phyloP scores from a whole-genome alignment of 2,888 invertebrate species.

The Tachina grossa region DNA sequence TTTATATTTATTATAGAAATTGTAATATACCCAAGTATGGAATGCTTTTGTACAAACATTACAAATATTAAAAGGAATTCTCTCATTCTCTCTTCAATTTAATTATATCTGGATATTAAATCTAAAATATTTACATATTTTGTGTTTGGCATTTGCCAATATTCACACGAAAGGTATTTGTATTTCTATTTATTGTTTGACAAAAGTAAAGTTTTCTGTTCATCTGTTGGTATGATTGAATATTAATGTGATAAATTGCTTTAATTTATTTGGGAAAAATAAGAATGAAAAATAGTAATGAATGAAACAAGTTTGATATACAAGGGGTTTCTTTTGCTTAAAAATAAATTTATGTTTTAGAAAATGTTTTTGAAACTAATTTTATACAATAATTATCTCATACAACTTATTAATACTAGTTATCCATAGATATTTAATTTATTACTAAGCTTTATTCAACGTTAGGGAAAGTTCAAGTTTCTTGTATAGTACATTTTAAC shows the following conservation, averaged over 20 bases:
- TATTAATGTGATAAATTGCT: not conserved
- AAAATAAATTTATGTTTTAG: too few relatives aligned
- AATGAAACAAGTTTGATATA: not conserved
- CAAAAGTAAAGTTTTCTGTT: not conserved
- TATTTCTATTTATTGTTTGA: not conserved
- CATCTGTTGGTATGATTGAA: not conserved
- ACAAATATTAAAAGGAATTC: not conserved
- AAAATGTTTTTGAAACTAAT: too few relatives aligned
- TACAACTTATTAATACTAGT: too few relatives aligned
- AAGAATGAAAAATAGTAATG: not conserved
- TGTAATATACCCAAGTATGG: slow-evolving; percentile 2
- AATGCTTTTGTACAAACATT: not conserved
- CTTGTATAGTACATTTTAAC: too few relatives aligned
- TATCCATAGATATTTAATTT: too few relatives aligned
- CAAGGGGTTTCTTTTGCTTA: not conserved
- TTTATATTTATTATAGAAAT: slow-evolving; percentile 19
- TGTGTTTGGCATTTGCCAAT: slow-evolving; percentile 4
- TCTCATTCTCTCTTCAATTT: not conserved
- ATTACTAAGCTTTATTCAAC: too few relatives aligned
- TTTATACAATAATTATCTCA: too few relatives aligned
- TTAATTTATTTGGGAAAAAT: not conserved
- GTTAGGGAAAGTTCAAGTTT: too few relatives aligned
- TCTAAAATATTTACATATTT: slow-evolving; percentile 36
- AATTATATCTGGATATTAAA: slow-evolving; percentile 18
- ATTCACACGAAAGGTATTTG: not conserved